A percentile compares a stretch with the other conserved stretches of the same genome.
Evolutionary conservation across 2,113 vertebrate species (phyloP).

Genomic region (Neodon shergylaensis): DNA sequence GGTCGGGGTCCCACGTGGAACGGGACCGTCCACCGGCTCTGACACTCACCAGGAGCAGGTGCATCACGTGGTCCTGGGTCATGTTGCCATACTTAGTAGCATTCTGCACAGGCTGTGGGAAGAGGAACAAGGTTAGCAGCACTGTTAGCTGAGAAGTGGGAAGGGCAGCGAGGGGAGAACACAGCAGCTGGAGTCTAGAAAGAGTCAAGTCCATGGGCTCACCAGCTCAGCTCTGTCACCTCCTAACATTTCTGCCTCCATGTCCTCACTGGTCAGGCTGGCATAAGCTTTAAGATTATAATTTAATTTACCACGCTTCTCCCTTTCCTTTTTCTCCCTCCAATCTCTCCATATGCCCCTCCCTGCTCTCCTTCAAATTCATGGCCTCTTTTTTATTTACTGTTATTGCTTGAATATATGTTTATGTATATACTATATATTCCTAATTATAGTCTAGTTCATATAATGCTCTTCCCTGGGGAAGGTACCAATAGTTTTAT

Average conservation of each 20-base stretch:
- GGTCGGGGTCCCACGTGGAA: neutral
- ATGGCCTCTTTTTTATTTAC: neutral
- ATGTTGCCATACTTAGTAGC: constrained; percentile 81
- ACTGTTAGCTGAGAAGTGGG: neutral
- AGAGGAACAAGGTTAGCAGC: neutral
- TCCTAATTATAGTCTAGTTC: neutral
- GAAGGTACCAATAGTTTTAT: neutral
- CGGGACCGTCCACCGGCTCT: accelerated
- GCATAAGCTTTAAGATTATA: neutral
- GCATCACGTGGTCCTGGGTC: constrained; percentile 89
- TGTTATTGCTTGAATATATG: neutral
- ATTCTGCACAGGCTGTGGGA: constrained; percentile 71
- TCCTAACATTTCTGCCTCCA: neutral
- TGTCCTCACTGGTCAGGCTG: neutral
- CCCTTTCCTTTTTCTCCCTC: neutral
- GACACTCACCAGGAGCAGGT: constrained; percentile 88
- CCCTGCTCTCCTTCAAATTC: neutral
- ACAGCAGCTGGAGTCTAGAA: neutral
- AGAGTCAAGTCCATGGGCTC: neutral
- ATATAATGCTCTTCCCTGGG: neutral
- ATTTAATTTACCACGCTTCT: neutral
- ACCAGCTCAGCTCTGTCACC: neutral
- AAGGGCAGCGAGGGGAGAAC: no score
- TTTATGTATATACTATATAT: neutral
- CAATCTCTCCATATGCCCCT: neutral